These are phyloP conservation scores for Antennarius maculatus DNA, from an alignment of 2,797 vertebrate species.

Conservation along the genomic window DNA sequence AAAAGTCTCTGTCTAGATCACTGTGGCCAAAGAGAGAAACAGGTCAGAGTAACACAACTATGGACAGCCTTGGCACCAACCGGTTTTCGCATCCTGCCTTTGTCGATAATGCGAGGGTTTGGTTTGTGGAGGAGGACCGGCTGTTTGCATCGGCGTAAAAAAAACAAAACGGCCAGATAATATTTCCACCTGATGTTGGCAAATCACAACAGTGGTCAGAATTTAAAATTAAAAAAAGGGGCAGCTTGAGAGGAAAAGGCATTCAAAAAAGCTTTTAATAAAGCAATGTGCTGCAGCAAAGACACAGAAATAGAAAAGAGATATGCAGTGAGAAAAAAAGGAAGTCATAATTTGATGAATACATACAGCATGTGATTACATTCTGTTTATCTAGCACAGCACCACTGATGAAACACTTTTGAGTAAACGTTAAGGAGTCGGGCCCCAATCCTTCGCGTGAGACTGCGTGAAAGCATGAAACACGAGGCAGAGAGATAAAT, in stretches of 20 bases:
- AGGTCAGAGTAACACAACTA: constrained; percentile 91
- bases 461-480: constrained; percentile 57
- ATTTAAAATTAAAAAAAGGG: constrained; percentile 41
- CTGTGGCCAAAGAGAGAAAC: constrained; percentile 94
- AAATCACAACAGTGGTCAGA: constrained; percentile 43
- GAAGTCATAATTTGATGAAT: constrained; percentile 61
- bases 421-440: constrained; percentile 56
- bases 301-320: constrained; percentile 54
- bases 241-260: constrained; percentile 63
- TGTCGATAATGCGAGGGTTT: constrained; percentile 33
- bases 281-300: constrained; percentile 63
- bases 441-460: constrained; percentile 53
- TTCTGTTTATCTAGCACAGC: constrained; percentile 59
- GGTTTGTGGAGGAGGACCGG: constrained; percentile 43
- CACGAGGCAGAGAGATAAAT: constrained; percentile 67
- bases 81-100: constrained; percentile 62
- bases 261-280: constrained; percentile 67
- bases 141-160: constrained; percentile 39
- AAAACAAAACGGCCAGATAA: constrained; percentile 43
- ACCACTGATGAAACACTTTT: constrained; percentile 61
- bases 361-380: constrained; percentile 62
- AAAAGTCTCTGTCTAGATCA: constrained; percentile 99
- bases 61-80: constrained; percentile 78
- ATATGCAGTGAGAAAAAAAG: constrained; percentile 58
- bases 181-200: constrained; percentile 54